Percentiles rank a stretch among this genome's conserved stretches.
Conservation (phyloP, 2,113 vertebrate genomes). For the Crocuta crocuta region DNA sequence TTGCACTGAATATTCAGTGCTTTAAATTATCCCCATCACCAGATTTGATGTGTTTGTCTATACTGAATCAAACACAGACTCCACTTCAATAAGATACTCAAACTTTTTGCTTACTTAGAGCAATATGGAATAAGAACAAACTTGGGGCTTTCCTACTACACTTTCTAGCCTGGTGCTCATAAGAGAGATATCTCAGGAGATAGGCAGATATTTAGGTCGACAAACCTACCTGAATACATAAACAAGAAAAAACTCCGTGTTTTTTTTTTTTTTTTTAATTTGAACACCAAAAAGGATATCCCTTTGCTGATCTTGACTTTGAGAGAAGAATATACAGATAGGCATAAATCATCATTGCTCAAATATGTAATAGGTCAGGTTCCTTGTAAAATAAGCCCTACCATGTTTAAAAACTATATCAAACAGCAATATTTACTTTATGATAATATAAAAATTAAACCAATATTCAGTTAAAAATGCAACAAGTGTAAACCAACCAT, state of each 20-base stretch:
- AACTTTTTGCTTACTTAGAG: neutral
- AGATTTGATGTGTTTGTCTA: neutral
- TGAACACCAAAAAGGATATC: neutral
- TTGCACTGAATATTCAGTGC: neutral
- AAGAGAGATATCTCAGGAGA: neutral
- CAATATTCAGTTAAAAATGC: neutral
- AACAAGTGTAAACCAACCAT: slow-evolving; percentile 5
- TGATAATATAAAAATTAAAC: slow-evolving; percentile 36
- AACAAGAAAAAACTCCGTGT: neutral
- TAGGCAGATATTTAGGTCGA: neutral
- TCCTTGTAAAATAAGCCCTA: slow-evolving; percentile 18
- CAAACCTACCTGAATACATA: neutral
- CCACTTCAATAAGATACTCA: neutral
- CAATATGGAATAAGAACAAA: slow-evolving; percentile 2
- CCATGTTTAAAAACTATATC: neutral
- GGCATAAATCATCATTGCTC: slow-evolving; percentile 8
- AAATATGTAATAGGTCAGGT: neutral
- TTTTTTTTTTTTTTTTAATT: too few species aligned
- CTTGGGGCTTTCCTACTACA: neutral
- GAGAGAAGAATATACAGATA: neutral
- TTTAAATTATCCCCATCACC: neutral
- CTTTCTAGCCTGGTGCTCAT: neutral
- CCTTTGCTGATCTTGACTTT: slow-evolving; percentile 1
- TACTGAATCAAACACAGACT: neutral
- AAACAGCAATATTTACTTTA: slow-evolving; percentile 47